Evolutionary conservation across 2,797 vertebrate species (phyloP).

Genomic region (Malurus leucopterus): DNA sequence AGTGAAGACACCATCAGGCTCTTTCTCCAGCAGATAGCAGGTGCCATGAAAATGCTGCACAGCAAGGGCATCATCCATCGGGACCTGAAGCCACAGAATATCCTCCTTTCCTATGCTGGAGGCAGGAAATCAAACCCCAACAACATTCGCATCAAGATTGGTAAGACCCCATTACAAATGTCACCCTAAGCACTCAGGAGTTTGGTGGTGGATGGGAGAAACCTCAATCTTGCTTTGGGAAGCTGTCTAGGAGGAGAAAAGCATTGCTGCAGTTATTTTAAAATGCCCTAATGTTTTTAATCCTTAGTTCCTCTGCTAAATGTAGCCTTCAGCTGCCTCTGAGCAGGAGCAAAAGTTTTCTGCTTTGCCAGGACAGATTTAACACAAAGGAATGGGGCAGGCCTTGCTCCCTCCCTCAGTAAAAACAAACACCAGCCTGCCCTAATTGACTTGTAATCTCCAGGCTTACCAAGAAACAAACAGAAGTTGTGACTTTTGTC

Average conservation of each 20-base stretch:
- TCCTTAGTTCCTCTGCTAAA: background rate
- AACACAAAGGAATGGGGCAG: background rate
- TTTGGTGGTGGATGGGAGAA: background rate
- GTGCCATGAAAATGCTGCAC: constrained; percentile 90
- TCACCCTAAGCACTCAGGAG: background rate
- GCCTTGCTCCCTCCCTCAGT: background rate
- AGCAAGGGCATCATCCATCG: constrained; percentile 94
- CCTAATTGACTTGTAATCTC: background rate
- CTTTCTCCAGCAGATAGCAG: constrained; percentile 93
- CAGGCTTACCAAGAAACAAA: background rate
- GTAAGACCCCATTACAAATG: constrained; percentile 43
- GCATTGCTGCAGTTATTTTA: background rate
- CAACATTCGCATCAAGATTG: constrained; percentile 91
- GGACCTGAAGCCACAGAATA: constrained; percentile 96
- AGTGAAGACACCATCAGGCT: constrained; percentile 95
- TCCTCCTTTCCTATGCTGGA: constrained; percentile 84
- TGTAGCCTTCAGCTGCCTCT: background rate
- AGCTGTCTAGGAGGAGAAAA: background rate
- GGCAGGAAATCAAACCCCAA: constrained; percentile 84
- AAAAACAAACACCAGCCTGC: background rate
- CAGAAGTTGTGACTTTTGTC: background rate
- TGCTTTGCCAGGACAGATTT: background rate
- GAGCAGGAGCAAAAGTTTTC: background rate
- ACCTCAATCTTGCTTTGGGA: background rate
- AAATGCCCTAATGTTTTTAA: background rate